These are phyloP conservation scores for Phragmatobia fuliginosa DNA, from an alignment of 2,888 invertebrate genomes.

Conservation along the genomic window DNA sequence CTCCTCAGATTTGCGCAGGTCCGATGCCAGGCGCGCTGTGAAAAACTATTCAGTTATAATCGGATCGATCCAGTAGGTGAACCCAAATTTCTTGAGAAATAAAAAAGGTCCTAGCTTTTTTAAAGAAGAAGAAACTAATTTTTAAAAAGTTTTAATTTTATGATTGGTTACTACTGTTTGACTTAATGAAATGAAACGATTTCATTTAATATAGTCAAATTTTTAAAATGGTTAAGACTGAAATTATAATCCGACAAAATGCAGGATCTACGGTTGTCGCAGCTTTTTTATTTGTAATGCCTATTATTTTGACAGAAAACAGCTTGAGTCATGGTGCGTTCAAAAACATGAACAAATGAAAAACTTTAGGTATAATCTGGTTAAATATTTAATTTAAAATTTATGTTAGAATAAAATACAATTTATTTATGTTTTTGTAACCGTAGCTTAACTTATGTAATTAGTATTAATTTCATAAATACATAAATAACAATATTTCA, in stretches of 20 bases:
- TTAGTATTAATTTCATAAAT: not conserved
- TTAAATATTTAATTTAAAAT: not conserved
- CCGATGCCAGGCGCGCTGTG: too few relatives aligned
- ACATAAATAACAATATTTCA: not conserved
- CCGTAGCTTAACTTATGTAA: not conserved
- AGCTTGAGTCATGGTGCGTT: conserved; percentile 49
- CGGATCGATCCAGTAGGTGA: too few relatives aligned
- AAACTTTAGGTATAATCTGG: not conserved
- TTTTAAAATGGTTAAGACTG: too few relatives aligned
- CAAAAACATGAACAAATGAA: conserved; percentile 24
- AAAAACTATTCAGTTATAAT: too few relatives aligned
- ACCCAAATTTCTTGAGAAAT: too few relatives aligned
- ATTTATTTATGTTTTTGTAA: not conserved
- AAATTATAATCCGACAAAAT: not conserved
- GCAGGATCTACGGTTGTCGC: not conserved
- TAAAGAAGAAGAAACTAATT: too few relatives aligned
- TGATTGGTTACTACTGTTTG: too few relatives aligned
- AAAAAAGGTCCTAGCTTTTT: too few relatives aligned
- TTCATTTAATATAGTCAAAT: too few relatives aligned
- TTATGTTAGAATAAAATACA: not conserved
- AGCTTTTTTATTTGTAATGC: not conserved
- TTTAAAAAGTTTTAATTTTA: too few relatives aligned
- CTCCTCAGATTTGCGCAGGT: too few relatives aligned
- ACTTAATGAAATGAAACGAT: too few relatives aligned
- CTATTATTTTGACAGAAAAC: conserved; percentile 53